Base-by-base conservation (phyloP, 1,140 invertebrate species). In the Monochamus saltuarius region DNA sequence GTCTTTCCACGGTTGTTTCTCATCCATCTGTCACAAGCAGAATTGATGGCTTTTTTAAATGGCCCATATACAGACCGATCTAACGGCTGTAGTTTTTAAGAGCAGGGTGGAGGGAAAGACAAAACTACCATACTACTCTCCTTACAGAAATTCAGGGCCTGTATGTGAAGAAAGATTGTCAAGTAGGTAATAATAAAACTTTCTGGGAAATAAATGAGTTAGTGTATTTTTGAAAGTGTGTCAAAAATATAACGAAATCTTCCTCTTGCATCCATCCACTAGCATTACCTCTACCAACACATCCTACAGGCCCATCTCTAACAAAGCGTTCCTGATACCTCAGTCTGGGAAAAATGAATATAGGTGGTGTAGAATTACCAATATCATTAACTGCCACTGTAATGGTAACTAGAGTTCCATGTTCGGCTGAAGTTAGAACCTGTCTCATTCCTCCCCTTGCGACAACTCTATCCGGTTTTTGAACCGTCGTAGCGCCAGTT, bases 351-450 rank as follows among this genome's bases (percentile, higher is more conserved):
- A 29, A 29, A 2, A 29, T 29, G 22, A 29, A 29, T 6, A 29
- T 29, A 29, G 2, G 22, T 29, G 22, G 22, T 42, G 16, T 42
- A 29, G 22, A 29, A 29, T 29, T 29, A 29, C 22, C 6, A 29
- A 69, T 46, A 34, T 77, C 78, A 71, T 67, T 78, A 4, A 72
- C 73, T 16, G 72, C 67, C 64, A 68, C 55, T 22, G 67, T 59
- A n/a, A 79, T 57, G 43, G 79, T 80, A 10, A 80, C 75, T 38
- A 79, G 65, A 13, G 71, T 72, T 45, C 76, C 77, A 19, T 74
- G 60, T 69, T 81, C 79, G 1, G 72, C 75, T 38, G 76, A 79
- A 7, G 74, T 78, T 10, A 79, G 42, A 53, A 81, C 73, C 70
- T 82, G 74, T 45, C 73, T 74, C 40, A 60, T 51, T 22, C 78